These are phyloP conservation scores for Hirudinaria manillensis DNA, from an alignment of 2,888 invertebrate genomes.

Conservation along the genomic window DNA sequence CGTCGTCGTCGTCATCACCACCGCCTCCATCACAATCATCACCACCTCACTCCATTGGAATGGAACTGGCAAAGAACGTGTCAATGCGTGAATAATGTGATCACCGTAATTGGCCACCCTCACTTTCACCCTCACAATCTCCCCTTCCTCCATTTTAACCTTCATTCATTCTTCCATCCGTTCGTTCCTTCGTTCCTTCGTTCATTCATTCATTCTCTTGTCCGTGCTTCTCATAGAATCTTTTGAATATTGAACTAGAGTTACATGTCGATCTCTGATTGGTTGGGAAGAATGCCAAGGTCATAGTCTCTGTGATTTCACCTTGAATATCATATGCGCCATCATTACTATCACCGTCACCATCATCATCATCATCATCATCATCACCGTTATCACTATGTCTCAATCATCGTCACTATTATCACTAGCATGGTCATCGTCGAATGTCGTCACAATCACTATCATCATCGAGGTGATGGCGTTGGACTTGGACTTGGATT, in stretches of 20 bases:
- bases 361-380: background rate
- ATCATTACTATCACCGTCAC: background rate
- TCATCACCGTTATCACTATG: background rate
- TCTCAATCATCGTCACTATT: background rate
- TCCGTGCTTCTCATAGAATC: too few relatives aligned
- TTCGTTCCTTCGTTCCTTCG: too few relatives aligned
- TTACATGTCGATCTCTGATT: too few relatives aligned
- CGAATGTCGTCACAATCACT: conserved; percentile 7
- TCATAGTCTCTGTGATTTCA: too few relatives aligned
- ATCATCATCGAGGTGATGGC: background rate
- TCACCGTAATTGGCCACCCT: conserved; percentile 11
- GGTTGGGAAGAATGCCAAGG: too few relatives aligned
- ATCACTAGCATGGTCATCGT: background rate
- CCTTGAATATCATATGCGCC: background rate
- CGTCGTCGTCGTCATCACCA: background rate
- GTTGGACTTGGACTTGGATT: background rate
- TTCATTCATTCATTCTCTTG: too few relatives aligned
- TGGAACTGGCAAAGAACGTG: conserved; percentile 13
- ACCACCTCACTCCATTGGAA: background rate
- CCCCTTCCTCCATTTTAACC: background rate
- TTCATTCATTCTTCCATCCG: too few relatives aligned
- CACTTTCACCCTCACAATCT: background rate
- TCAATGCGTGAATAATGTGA: conserved; percentile 7
- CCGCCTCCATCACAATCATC: background rate
- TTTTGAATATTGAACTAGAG: too few relatives aligned